Evolutionary conservation across 2,797 vertebrate genomes (phyloP).

Genomic region (Anniella stebbinsi): DNA sequence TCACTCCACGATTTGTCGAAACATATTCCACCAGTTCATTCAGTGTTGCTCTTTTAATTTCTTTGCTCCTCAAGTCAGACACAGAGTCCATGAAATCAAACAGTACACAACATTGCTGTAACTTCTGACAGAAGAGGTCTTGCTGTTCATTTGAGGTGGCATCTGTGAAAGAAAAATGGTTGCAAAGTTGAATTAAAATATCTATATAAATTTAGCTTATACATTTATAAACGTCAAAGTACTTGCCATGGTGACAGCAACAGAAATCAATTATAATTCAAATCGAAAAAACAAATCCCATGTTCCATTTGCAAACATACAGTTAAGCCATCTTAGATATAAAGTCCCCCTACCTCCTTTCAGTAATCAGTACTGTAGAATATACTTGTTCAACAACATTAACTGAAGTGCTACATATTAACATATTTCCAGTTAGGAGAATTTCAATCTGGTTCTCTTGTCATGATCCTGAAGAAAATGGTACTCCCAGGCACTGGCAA

Average conservation of each 20-base stretch:
- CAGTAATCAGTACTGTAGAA: background rate
- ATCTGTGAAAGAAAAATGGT: conserved; percentile 82
- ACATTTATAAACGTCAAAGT: background rate
- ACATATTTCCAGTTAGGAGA: background rate
- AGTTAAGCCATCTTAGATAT: background rate
- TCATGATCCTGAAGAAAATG: background rate
- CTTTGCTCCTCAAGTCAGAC: conserved; percentile 96
- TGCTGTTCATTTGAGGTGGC: conserved; percentile 93
- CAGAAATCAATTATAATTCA: background rate
- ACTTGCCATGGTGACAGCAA: background rate
- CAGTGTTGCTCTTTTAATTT: conserved; percentile 96
- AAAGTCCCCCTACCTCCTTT: background rate
- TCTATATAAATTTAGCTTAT: background rate
- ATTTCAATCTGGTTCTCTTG: background rate
- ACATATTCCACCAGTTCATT: conserved; percentile 98
- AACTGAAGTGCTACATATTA: background rate
- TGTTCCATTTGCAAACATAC: background rate
- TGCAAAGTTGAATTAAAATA: conserved; percentile 5
- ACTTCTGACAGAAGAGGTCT: conserved; percentile 95
- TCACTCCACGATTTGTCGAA: conserved; percentile 95
- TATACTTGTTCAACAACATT: background rate
- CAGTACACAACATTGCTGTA: conserved; percentile 96
- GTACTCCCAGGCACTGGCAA: background rate
- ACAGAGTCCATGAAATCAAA: conserved; percentile 98
- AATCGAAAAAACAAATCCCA: background rate